Evolutionary conservation across 2,888 invertebrate genomes (phyloP), one percentile per base, ranked within the genome.

Genomic region (Tetragonula carbonaria): DNA sequence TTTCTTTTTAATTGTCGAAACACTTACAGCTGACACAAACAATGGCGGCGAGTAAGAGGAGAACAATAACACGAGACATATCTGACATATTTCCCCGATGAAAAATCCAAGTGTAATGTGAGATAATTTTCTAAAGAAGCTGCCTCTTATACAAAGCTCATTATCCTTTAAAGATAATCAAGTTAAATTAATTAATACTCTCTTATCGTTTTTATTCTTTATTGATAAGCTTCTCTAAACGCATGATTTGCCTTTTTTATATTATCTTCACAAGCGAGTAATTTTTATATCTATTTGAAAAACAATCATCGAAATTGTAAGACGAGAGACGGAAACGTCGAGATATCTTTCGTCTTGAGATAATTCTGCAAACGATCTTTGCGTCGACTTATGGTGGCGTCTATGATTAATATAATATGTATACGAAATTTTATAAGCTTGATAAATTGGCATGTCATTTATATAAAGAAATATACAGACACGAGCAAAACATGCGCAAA

Each of bases 21-120:
- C 23, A 85, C 86, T 85, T 57, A 85, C 79, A 53, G 4, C 50
- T n/a, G n/a, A 65, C 23, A 33, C 33, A 75, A 21, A 63, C 55
- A 21, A 74, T 1, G 14, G 70, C 77, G 2, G 80, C 14, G 51
- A 86, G 33, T 4, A 86, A 28, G 18, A 77, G 33, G 33, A 80
- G 5, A 18, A 72, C 18, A 4, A 45, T 14, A 4, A 13, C 1
- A 2, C 84, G 85, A 63, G 67, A 71, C 86, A 86, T 81, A 2
- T 33, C 77, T 8, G 18, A n/a, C 4, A 23, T 0, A 2, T 28
- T 62, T 13, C 33, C 2, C 5, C 13, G 5, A n/a, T n/a, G 57
- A 11, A 14, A n/a, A 14, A n/a, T n/a, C 0, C 57, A n/a, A 57
- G 13, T 57, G n/a, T n/a, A 57, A n/a, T 57, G n/a, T n/a, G n/a